phyloP scores from a whole-genome alignment of 1,140 invertebrate species.

The Macrosteles quadrilineatus region DNA sequence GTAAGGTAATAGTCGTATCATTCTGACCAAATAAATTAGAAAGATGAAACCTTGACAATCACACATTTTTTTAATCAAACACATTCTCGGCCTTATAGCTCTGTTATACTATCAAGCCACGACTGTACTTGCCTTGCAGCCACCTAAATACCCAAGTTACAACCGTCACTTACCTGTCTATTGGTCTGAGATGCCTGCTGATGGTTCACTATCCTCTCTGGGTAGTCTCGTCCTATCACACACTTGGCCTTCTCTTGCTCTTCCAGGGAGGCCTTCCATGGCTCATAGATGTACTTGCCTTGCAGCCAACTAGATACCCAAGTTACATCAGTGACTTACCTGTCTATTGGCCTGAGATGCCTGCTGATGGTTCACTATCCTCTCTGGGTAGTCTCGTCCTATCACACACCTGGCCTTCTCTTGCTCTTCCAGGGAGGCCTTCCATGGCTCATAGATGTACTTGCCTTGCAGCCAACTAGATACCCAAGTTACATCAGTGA shows the following conservation, averaged over 20 bases:
- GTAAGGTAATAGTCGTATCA: too few species aligned
- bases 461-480: too few species aligned
- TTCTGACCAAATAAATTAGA: too few species aligned
- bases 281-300: too few species aligned
- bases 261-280: constrained; percentile 70
- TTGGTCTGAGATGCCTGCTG: constrained; percentile 65
- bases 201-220: constrained; percentile 72
- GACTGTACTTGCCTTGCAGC: too few species aligned
- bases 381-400: constrained; percentile 67
- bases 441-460: too few species aligned
- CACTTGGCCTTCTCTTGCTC: constrained; percentile 72
- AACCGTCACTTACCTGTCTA: constrained; percentile 41
- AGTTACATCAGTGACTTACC: too few species aligned
- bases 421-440: constrained; percentile 66
- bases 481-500: too few species aligned
- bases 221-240: constrained; percentile 69
- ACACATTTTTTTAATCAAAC: too few species aligned
- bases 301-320: too few species aligned
- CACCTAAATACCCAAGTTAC: too few species aligned
- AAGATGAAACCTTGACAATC: too few species aligned
- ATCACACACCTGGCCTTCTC: constrained; percentile 71
- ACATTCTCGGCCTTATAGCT: constrained; percentile 71
- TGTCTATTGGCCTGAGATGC: constrained; percentile 62
- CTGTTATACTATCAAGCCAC: constrained; percentile 68
- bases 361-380: constrained; percentile 70